Conservation (phyloP, 2,797 vertebrate species). For the Pseudomugil gertrudae region DNA sequence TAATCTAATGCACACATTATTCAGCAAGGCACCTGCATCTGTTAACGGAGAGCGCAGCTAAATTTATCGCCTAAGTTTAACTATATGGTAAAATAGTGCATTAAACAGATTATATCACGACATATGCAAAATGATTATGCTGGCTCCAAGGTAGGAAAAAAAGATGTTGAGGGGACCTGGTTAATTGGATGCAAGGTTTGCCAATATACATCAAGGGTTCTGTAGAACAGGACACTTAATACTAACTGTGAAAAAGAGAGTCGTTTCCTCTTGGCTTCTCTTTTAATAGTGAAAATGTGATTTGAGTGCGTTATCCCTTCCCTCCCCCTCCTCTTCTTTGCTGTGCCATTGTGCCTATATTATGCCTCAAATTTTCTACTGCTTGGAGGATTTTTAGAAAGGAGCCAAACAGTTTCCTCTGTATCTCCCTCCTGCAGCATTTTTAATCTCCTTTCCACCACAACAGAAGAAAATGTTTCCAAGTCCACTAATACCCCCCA, state of each 20-base stretch:
- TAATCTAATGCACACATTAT: slow-evolving; percentile 83
- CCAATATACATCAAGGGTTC: slow-evolving; percentile 67
- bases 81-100: slow-evolving; percentile 85
- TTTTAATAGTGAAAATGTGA: slow-evolving; percentile 62
- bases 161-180: slow-evolving; percentile 56
- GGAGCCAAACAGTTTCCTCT: slow-evolving; percentile 36
- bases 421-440: slow-evolving; percentile 43
- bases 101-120: slow-evolving; percentile 85
- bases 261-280: slow-evolving; percentile 25
- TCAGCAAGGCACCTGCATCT: slow-evolving; percentile 74
- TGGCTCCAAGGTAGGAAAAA: slow-evolving; percentile 66
- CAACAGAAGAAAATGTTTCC: slow-evolving; percentile 4
- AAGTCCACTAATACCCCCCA: slow-evolving; percentile 26
- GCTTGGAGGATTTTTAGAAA: slow-evolving; percentile 46
- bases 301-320: slow-evolving; percentile 46
- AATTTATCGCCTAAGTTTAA: slow-evolving; percentile 85
- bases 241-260: slow-evolving; percentile 57
- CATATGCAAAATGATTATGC: slow-evolving; percentile 83
- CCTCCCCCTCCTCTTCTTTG: slow-evolving; percentile 25
- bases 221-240: slow-evolving; percentile 71
- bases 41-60: slow-evolving; percentile 76
- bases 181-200: slow-evolving; percentile 83
- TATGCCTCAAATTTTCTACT: slow-evolving; percentile 46
- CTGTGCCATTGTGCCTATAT: slow-evolving; percentile 55
- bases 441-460: slow-evolving; percentile 28